phyloP scores from a whole-genome alignment of 2,797 vertebrate species.

The Knipowitschia caucasica region DNA sequence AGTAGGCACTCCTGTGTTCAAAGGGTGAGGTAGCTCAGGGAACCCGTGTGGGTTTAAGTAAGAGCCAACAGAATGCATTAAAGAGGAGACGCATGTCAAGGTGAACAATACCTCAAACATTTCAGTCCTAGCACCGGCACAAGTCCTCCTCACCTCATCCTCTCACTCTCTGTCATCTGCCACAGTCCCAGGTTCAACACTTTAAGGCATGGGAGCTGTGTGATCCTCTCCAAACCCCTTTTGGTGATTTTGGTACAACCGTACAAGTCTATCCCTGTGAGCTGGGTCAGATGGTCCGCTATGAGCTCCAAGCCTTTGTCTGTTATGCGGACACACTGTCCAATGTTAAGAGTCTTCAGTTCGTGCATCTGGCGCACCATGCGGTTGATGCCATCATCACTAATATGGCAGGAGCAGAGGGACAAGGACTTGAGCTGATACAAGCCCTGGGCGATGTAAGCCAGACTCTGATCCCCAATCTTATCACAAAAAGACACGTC shows the following conservation, averaged over 20 bases:
- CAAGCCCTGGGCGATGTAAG: constrained; percentile 94
- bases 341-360: constrained; percentile 96
- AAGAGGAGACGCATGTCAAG: constrained; percentile 41
- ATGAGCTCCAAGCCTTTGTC: constrained; percentile 99
- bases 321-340: constrained; percentile 96
- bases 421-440: constrained; percentile 94
- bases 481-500: constrained; percentile 97
- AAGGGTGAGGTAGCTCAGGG: constrained; percentile 70
- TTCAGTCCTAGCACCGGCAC: constrained; percentile 43
- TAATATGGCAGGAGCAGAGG: constrained; percentile 96
- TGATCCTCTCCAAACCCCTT: constrained; percentile 95
- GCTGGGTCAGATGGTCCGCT: constrained; percentile 94
- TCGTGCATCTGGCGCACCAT: constrained; percentile 99
- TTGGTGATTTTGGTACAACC: constrained; percentile 99
- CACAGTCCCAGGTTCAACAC: constrained; percentile 99
- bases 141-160: constrained; percentile 83
- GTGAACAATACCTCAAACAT: constrained; percentile 48
- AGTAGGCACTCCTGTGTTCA: constrained; percentile 71
- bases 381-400: constrained; percentile 94
- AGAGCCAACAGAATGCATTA: constrained; percentile 18
- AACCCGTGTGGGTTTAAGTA: constrained; percentile 58
- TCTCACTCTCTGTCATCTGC: constrained; percentile 98
- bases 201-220: constrained; percentile 98
- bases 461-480: constrained; percentile 94
- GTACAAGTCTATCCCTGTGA: constrained; percentile 95